Evolutionary conservation across 2,888 invertebrate species (phyloP).

Genomic region (Anticlea derivata): DNA sequence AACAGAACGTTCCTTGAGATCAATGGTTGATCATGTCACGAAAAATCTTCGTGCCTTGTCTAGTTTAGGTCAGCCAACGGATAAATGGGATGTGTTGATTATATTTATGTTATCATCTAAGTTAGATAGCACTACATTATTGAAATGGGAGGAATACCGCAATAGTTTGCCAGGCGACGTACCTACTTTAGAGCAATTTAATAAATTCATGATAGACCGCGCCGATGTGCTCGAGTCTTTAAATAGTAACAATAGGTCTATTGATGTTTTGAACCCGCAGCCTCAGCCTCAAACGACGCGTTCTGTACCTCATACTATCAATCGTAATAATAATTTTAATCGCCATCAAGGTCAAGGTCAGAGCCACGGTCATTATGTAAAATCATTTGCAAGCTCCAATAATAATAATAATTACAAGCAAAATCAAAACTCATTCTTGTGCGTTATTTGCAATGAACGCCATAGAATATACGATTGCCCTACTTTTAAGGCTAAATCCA

Average conservation of each 20-base stretch:
- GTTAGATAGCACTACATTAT: slow-evolving; percentile 8
- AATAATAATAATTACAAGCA: background rate
- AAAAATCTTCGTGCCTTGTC: slow-evolving; percentile 33
- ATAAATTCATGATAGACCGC: slow-evolving; percentile 36
- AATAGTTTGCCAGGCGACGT: slow-evolving; percentile 21
- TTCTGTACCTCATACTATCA: too few relatives aligned
- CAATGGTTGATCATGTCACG: slow-evolving; percentile 36
- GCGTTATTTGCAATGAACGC: slow-evolving; percentile 31
- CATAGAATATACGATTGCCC: slow-evolving; percentile 41
- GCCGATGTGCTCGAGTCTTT: slow-evolving; percentile 37
- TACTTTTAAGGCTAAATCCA: slow-evolving; percentile 30
- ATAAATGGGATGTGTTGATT: slow-evolving; percentile 27
- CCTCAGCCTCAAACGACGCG: too few relatives aligned
- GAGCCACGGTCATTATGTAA: background rate
- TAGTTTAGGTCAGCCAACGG: slow-evolving; percentile 26
- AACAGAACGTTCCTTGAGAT: slow-evolving; percentile 34
- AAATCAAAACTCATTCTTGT: slow-evolving; percentile 1
- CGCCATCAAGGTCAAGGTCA: background rate
- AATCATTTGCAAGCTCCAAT: background rate
- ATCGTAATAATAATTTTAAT: too few relatives aligned
- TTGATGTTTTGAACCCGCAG: too few relatives aligned
- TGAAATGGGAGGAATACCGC: slow-evolving; percentile 21
- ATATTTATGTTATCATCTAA: slow-evolving; percentile 15
- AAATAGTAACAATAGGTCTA: slow-evolving; percentile 29
- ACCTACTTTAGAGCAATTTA: slow-evolving; percentile 35